These are phyloP conservation scores for Epinotia nisella DNA, from an alignment of 2,888 invertebrate species.

Conservation along the genomic window DNA sequence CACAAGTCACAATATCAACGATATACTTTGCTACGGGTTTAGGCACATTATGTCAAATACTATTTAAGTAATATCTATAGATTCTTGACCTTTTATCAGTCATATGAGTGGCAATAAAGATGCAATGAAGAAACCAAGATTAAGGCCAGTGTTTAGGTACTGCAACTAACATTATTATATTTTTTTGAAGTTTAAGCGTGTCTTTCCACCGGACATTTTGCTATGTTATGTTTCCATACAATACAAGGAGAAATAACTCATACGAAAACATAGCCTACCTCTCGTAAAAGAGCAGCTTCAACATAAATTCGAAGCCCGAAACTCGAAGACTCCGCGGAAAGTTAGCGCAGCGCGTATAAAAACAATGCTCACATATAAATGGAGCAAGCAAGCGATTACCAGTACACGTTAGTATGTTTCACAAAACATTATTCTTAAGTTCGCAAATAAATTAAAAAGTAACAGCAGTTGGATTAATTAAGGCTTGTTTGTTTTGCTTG, in stretches of 20 bases:
- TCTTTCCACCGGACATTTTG: not conserved
- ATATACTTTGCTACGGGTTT: slow-evolving; percentile 11
- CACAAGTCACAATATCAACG: slow-evolving; percentile 17
- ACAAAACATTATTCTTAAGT: slow-evolving; percentile 7
- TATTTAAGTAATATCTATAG: not conserved
- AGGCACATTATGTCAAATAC: not conserved
- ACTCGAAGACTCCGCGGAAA: not conserved
- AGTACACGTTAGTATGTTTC: slow-evolving; percentile 4
- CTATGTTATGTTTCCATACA: not conserved
- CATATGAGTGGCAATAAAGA: not conserved
- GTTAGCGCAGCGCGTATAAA: not conserved
- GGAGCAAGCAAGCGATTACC: not conserved
- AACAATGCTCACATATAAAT: too few relatives aligned
- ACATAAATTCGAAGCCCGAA: not conserved
- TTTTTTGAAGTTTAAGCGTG: not conserved
- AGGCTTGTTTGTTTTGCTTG: slow-evolving; percentile 29
- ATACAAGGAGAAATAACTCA: not conserved
- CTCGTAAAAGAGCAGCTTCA: not conserved
- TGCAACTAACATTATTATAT: not conserved
- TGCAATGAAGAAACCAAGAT: not conserved
- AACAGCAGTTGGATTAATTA: slow-evolving; percentile 26
- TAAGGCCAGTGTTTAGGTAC: not conserved
- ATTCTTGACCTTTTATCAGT: not conserved
- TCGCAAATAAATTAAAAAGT: slow-evolving; percentile 25
- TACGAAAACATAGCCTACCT: not conserved